Conservation (phyloP, 2,797 vertebrate genomes). For the Iguana delicatissima region DNA sequence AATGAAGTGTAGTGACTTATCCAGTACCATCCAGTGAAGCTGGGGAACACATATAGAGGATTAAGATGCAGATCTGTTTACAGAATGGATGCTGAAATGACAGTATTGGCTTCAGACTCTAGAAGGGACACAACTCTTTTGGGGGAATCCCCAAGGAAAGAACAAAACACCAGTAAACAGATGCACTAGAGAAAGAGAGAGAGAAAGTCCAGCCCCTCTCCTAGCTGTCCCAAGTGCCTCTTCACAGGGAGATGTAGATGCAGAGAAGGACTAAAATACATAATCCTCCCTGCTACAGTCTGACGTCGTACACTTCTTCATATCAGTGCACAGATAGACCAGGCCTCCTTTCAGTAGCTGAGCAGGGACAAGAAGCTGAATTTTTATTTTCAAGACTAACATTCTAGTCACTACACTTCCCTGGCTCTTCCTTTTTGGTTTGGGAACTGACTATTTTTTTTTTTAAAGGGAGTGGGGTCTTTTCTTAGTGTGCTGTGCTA, state of each 20-base stretch:
- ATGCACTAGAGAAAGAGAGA: too few species aligned
- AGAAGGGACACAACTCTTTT: not conserved
- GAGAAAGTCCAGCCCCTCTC: too few species aligned
- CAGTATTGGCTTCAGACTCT: not conserved
- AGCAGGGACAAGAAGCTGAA: not conserved
- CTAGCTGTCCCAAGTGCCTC: not conserved
- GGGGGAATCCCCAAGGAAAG: not conserved
- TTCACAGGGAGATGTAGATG: not conserved
- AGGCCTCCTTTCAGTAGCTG: not conserved
- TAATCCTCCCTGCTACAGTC: not conserved
- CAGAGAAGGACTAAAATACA: not conserved
- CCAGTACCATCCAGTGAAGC: not conserved
- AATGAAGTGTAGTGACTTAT: not conserved
- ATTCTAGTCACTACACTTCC: not conserved
- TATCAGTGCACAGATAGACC: not conserved
- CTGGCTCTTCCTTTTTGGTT: not conserved
- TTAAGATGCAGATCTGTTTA: not conserved
- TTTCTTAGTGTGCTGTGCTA: not conserved
- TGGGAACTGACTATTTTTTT: too few species aligned
- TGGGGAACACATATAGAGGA: not conserved
- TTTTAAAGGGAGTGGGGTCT: not conserved
- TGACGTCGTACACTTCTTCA: not conserved
- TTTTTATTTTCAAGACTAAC: not conserved
- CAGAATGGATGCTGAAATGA: not conserved
- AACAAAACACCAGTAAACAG: not conserved